Evolutionary conservation across 2,888 invertebrate genomes (phyloP), one percentile per base, ranked within the genome.

Genomic region (Apotomis capreana): DNA sequence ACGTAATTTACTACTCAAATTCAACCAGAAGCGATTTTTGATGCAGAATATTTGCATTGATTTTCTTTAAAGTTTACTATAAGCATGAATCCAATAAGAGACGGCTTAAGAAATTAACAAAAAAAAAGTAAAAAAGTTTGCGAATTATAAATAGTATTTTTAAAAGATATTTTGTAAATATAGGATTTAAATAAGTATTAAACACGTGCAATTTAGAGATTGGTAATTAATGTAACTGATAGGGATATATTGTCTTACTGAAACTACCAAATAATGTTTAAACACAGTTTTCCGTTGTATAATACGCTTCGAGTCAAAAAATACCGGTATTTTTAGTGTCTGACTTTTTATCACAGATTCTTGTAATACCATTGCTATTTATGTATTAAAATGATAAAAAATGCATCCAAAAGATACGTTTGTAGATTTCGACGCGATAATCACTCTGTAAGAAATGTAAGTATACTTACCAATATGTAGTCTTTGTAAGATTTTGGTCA

Each of bases 91-190:
- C 87, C 85, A 80, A 75, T 68, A 74, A 51, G 78, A 78, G 77
- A 82, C 79, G 75, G 87, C 87, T 87, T 87, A 79, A 78, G 73
- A 82, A 82, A 83, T 76, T 68, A 71, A 67, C 67, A 70, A 70
- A 80, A 78, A 76, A 74, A 76, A 78, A 78, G 79, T 78, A 80
- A 82, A 83, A 84, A 86, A 80, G 79, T 81, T 88, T 85, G 88
- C 87, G 84, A 85, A 84, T 84, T 87, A 89, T 87, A 87, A 89
- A 89, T 89, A 87, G 89, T 91, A 90, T 90, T 90, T 90, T 89
- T 87, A 90, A 92, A 90, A 85, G 80, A 88, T 88, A 90, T 90
- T 89, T 88, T 92, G 92, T 92, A 92, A 87, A 92, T 92, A 92
- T 92, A 91, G 88, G 76, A 77, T 79, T 83, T 80, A 76, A 80